These are phyloP conservation scores for Tenthredo amoena DNA, from an alignment of 2,888 invertebrate species.

Conservation along the genomic window DNA sequence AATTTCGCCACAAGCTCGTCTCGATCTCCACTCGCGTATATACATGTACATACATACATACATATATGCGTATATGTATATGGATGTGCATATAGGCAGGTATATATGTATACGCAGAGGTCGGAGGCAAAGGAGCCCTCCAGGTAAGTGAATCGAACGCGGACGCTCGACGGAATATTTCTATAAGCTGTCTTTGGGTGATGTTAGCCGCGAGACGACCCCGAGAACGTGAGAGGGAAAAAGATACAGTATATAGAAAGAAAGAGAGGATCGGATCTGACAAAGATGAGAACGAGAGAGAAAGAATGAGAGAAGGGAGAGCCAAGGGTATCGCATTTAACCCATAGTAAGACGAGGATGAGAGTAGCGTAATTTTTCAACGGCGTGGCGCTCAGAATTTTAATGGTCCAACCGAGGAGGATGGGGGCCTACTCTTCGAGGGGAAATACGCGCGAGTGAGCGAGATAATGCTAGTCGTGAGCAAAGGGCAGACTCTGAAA, in stretches of 20 bases:
- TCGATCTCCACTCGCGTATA: slow-evolving; percentile 23
- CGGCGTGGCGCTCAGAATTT: slow-evolving; percentile 67
- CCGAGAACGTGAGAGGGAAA: slow-evolving; percentile 54
- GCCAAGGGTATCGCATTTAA: slow-evolving; percentile 46
- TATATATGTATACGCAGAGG: slow-evolving; percentile 20
- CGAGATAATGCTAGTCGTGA: slow-evolving; percentile 61
- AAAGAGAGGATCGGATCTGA: slow-evolving; percentile 23
- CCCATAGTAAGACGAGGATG: slow-evolving; percentile 52
- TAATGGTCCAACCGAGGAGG: slow-evolving; percentile 63
- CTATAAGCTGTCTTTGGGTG: slow-evolving; percentile 58
- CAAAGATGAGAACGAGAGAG: slow-evolving; percentile 3
- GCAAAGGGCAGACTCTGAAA: slow-evolving; percentile 64
- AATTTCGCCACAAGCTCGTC: slow-evolving; percentile 39
- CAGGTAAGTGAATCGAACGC: slow-evolving; percentile 50
- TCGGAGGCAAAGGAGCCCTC: slow-evolving; percentile 48
- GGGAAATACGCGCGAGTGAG: slow-evolving; percentile 61
- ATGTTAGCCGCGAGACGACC: slow-evolving; percentile 47
- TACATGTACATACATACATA: not conserved
- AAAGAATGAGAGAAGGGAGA: slow-evolving; percentile 34
- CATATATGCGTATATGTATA: not conserved
- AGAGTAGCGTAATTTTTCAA: slow-evolving; percentile 66
- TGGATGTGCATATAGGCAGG: not conserved
- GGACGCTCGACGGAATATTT: slow-evolving; percentile 57
- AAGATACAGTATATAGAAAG: slow-evolving; percentile 55
- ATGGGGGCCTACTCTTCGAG: slow-evolving; percentile 53